Evolutionary conservation across 2,797 vertebrate species (phyloP), one percentile per base, ranked within the genome.

Genomic region (Gouania willdenowi): DNA sequence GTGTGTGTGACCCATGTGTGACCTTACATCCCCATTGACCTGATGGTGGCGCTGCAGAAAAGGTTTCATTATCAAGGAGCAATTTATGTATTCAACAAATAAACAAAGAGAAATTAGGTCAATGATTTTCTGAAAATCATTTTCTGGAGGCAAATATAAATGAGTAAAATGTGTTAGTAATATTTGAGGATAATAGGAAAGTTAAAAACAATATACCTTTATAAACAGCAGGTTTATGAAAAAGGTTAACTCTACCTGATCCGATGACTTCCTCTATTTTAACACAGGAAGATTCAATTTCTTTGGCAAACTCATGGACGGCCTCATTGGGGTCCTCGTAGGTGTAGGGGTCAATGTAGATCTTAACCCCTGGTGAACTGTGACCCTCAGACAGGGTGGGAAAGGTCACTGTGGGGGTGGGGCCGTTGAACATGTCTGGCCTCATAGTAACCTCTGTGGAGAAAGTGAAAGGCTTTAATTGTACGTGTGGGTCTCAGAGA

Each of bases 191-290:
- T n/a, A n/a, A n/a, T n/a, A n/a, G n/a, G n/a, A n/a, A n/a, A n/a
- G n/a, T n/a, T n/a, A n/a, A n/a, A n/a, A n/a, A n/a, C n/a, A n/a
- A n/a, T n/a, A n/a, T n/a, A n/a, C n/a, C n/a, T n/a, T n/a, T n/a
- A n/a, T n/a, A n/a, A n/a, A n/a, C n/a, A n/a, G n/a, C n/a, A n/a
- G 22, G 5, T 23, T 8, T 8, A 1, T 21, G 3, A 10, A 27
- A 47, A n/a, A n/a, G n/a, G n/a, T n/a, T n/a, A 23, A 7, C 5
- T 44, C 11, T 85, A 97, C 94, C 94, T 91, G 94, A 95, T 75
- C 94, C 94, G 12, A 97, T 93, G 75, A 97, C 94, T 67, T 97
- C 93, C 71, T 97, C 94, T 23, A 97, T 97, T 87, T 95, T 97
- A 80, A 97, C 94, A 53, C 94, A 94, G 44, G 93, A 94, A 3